These are phyloP conservation scores for Verasper variegatus DNA, from an alignment of 2,113 vertebrate species.

Conservation along the genomic window DNA sequence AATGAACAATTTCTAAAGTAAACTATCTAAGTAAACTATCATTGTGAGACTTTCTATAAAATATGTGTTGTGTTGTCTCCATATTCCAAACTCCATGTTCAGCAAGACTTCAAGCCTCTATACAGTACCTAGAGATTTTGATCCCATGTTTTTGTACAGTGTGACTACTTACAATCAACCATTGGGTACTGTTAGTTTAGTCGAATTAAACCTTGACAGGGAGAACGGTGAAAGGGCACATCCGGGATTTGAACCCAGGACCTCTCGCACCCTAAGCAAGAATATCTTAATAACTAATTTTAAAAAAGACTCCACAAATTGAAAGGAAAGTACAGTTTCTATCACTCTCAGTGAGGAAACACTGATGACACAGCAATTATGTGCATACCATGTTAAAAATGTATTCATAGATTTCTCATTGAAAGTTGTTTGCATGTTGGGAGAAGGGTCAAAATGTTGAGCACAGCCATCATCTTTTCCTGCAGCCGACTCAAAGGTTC, in stretches of 20 bases:
- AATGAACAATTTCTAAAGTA: too few species aligned
- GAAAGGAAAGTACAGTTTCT: neutral
- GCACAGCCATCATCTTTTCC: neutral
- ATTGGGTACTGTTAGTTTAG: too few species aligned
- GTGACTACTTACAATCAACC: too few species aligned
- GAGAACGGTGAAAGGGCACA: too few species aligned
- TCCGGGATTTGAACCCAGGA: constrained; percentile 89
- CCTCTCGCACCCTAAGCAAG: constrained; percentile 89
- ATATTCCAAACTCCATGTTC: too few species aligned
- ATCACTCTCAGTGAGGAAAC: neutral
- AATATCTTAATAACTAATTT: constrained; percentile 59
- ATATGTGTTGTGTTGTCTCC: too few species aligned
- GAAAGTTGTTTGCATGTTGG: neutral
- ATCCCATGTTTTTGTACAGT: too few species aligned
- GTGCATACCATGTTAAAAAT: constrained; percentile 4
- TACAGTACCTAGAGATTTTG: too few species aligned
- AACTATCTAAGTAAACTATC: too few species aligned
- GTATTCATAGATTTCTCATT: constrained; percentile 10
- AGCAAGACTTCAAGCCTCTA: too few species aligned
- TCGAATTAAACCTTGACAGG: too few species aligned
- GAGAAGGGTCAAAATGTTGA: neutral
- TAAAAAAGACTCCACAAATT: neutral
- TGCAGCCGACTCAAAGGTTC: neutral
- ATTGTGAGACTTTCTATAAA: too few species aligned
- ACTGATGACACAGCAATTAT: neutral